Percentiles rank a stretch among this genome's conserved stretches.
Conservation (phyloP, 2,113 vertebrate genomes). For the Drymodes brunneopygia region DNA sequence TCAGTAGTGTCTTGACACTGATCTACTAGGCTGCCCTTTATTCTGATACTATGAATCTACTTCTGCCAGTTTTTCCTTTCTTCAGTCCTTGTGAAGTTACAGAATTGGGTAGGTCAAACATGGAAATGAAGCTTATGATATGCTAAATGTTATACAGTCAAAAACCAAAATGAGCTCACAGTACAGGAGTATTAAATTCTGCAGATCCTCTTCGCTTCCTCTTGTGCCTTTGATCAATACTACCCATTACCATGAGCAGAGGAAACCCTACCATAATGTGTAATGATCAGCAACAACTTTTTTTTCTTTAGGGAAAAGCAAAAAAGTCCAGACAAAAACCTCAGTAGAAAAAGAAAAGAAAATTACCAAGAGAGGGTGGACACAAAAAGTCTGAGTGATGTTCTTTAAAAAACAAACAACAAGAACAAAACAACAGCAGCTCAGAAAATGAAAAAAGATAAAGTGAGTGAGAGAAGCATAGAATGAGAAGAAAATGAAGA, state of each 20-base stretch:
- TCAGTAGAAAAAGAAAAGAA: not conserved
- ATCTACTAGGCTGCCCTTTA: not conserved
- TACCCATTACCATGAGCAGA: not conserved
- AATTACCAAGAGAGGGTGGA: not conserved
- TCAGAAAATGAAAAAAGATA: not conserved
- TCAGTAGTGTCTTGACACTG: not conserved
- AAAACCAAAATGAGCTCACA: not conserved
- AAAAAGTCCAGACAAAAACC: not conserved
- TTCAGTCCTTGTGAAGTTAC: not conserved
- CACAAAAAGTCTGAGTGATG: not conserved
- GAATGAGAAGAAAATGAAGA: not conserved
- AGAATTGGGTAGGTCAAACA: not conserved
- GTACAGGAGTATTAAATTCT: not conserved
- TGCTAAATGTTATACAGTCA: not conserved
- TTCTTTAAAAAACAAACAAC: not conserved
- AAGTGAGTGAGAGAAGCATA: not conserved
- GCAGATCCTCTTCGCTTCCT: not conserved
- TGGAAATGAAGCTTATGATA: not conserved
- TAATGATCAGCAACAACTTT: not conserved
- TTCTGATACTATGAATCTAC: not conserved
- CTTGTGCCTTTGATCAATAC: not conserved
- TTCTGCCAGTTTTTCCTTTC: not conserved
- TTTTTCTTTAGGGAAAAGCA: not conserved
- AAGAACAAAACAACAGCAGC: not conserved
- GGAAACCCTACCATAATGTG: not conserved